phyloP scores from a whole-genome alignment of 2,113 vertebrate species.

The Ploceus nigricollis region DNA sequence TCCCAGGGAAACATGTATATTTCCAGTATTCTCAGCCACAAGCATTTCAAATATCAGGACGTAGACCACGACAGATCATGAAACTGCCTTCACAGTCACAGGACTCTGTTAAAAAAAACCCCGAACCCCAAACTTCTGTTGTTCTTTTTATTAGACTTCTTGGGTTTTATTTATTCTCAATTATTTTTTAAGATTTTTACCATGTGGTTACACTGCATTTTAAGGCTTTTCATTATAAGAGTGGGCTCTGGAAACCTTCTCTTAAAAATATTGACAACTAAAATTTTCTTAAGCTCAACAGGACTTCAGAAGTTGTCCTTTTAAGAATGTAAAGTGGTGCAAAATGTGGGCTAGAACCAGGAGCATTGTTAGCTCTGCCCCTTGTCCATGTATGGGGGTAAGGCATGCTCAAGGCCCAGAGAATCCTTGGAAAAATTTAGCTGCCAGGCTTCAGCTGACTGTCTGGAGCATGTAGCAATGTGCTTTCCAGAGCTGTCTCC shows the following conservation, averaged over 20 bases:
- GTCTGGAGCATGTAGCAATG: background rate
- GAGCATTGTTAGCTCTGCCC: background rate
- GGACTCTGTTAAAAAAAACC: background rate
- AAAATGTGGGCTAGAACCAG: background rate
- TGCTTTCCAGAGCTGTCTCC: background rate
- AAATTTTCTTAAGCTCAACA: background rate
- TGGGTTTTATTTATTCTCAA: background rate
- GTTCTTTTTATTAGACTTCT: background rate
- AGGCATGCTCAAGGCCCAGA: background rate
- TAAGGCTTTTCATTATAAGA: background rate
- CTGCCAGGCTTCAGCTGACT: background rate
- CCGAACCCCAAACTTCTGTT: background rate
- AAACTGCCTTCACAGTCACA: background rate
- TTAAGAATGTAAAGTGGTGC: background rate
- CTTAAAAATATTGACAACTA: background rate
- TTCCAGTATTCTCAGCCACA: slow-evolving; percentile 18
- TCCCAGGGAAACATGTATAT: background rate
- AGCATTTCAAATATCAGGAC: background rate
- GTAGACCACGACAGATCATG: background rate
- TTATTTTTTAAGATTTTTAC: background rate
- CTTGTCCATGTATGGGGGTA: background rate
- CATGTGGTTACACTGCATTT: background rate
- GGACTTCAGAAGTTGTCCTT: background rate
- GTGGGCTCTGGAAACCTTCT: background rate
- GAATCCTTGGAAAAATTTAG: background rate